phyloP scores from a whole-genome alignment of 2,797 vertebrate genomes.

The Sus cebifrons region DNA sequence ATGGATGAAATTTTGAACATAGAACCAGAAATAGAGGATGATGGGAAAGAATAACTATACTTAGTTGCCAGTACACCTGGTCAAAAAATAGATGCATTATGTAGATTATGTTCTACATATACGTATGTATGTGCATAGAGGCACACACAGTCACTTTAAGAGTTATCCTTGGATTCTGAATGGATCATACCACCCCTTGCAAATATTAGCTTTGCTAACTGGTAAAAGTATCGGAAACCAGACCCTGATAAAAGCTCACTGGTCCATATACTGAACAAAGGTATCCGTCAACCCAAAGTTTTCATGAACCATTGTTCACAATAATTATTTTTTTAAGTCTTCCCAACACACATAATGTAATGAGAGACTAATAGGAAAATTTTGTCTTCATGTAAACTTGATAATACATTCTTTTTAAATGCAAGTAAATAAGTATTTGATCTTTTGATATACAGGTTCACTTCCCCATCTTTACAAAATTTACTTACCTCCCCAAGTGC shows the following conservation, averaged over 20 bases:
- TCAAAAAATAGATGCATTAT: background rate
- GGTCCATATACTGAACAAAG: background rate
- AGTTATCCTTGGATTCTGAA: background rate
- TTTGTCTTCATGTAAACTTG: background rate
- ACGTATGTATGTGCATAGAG: background rate
- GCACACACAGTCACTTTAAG: background rate
- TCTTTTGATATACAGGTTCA: background rate
- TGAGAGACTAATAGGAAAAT: background rate
- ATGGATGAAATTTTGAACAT: background rate
- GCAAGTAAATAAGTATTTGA: background rate
- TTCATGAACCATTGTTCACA: background rate
- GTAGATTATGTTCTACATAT: background rate
- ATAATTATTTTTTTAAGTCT: background rate
- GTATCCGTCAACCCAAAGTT: background rate
- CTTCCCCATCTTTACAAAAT: background rate
- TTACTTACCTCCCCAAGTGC: background rate
- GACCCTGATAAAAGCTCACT: background rate
- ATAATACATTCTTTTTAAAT: background rate
- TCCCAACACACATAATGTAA: background rate
- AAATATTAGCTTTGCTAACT: slow-evolving; percentile 43
- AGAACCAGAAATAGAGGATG: background rate
- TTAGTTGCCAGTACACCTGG: background rate
- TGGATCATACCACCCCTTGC: background rate
- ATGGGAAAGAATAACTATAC: background rate
- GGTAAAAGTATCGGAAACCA: background rate